Percentiles rank a stretch among this genome's conserved stretches.
Conservation (phyloP, 1,140 invertebrate genomes). For the Hydropsyche tenuis region DNA sequence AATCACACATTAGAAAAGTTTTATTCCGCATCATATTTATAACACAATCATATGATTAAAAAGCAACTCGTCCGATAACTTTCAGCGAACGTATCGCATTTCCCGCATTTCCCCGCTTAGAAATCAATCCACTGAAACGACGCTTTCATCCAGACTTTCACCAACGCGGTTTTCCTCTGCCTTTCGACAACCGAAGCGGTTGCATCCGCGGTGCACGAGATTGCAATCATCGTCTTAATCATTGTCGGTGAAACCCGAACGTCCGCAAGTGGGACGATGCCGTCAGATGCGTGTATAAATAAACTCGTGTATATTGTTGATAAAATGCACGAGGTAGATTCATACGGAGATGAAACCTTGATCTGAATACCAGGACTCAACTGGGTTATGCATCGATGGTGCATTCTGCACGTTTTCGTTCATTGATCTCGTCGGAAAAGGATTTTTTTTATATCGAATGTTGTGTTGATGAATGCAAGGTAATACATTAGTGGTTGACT, state of each 20-base stretch:
- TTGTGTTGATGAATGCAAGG: too few species aligned
- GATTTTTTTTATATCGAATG: too few species aligned
- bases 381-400: background rate
- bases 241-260: conserved; percentile 9
- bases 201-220: conserved; percentile 4
- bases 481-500: too few species aligned
- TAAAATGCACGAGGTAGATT: conserved; percentile 1
- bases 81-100: too few species aligned
- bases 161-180: background rate
- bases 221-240: background rate
- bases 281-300: background rate
- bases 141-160: too few species aligned
- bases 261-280: conserved; percentile 9
- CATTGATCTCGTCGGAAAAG: too few species aligned
- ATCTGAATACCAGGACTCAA: background rate
- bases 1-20: too few species aligned
- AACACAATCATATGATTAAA: too few species aligned
- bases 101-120: too few species aligned
- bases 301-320: background rate
- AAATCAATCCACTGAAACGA: too few species aligned
- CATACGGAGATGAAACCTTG: background rate
- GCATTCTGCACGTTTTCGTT: conserved; percentile 1
- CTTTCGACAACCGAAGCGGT: background rate
- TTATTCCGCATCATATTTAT: too few species aligned
- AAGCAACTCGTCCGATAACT: too few species aligned